A percentile compares a stretch with the other conserved stretches of the same genome.
These are phyloP conservation scores for Drosophila asahinai DNA, from an alignment of 1,140 invertebrate species.

Conservation along the genomic window DNA sequence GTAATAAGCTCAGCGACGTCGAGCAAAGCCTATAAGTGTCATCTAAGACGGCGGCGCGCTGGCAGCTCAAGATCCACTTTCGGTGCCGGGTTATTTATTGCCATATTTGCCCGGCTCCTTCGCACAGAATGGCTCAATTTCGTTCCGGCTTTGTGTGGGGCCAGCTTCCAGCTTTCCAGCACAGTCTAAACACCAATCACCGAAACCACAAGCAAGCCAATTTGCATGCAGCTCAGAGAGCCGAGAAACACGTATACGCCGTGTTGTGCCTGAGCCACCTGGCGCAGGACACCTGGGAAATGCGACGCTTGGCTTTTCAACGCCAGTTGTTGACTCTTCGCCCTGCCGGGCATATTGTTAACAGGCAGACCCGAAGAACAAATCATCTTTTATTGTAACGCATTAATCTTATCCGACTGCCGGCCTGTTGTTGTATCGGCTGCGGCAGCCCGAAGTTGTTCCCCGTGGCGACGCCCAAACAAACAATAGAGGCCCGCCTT, in stretches of 20 bases:
- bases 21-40: constrained; percentile 34
- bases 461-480: constrained; percentile 6
- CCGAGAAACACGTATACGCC: constrained; percentile 40
- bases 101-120: constrained; percentile 44
- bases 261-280: constrained; percentile 49
- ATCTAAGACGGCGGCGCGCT: constrained; percentile 2
- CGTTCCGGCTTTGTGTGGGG: constrained; percentile 37
- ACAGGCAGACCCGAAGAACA: constrained; percentile 58
- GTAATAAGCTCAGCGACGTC: constrained; percentile 22
- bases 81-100: constrained; percentile 60
- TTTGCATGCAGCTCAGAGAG: constrained; percentile 69
- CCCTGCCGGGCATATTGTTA: constrained; percentile 50
- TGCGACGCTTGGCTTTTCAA: constrained; percentile 55
- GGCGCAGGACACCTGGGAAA: constrained; percentile 48
- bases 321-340: constrained; percentile 74
- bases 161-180: background rate
- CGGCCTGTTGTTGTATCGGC: constrained; percentile 30
- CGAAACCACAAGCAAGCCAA: constrained; percentile 68
- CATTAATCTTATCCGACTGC: constrained; percentile 70
- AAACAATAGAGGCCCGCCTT: constrained; percentile 15
- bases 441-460: constrained; percentile 68
- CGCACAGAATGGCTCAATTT: constrained; percentile 63
- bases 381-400: constrained; percentile 80
- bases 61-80: constrained; percentile 47
- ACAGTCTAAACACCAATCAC: constrained; percentile 45